These are phyloP conservation scores for Dolichoris vasculosae DNA, from an alignment of 1,140 invertebrate genomes.

Conservation along the genomic window DNA sequence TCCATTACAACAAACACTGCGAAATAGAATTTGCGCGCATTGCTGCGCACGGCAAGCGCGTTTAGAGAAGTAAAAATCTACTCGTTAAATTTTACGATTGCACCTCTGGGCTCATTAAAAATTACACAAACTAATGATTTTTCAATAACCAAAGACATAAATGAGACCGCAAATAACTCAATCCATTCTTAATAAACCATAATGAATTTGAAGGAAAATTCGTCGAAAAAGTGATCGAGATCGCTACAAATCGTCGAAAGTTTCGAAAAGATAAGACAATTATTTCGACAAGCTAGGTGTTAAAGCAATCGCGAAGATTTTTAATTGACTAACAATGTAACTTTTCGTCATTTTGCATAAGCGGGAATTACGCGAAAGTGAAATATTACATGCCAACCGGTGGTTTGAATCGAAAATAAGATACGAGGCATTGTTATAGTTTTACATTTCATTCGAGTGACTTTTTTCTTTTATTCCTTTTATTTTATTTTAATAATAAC, in stretches of 20 bases:
- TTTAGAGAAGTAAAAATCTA: slow-evolving; percentile 28
- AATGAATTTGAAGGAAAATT: neutral
- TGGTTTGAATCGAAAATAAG: neutral
- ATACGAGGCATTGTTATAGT: neutral
- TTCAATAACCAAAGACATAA: neutral
- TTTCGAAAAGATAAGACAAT: neutral
- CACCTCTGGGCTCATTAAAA: slow-evolving; percentile 36
- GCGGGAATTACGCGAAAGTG: neutral
- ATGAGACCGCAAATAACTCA: neutral
- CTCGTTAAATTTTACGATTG: slow-evolving; percentile 45
- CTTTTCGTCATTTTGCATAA: neutral
- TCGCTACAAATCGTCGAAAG: neutral
- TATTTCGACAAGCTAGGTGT: neutral
- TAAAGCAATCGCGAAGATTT: neutral
- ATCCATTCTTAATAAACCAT: neutral
- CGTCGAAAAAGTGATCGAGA: neutral
- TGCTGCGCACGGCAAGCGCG: slow-evolving; percentile 19
- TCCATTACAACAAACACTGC: slow-evolving; percentile 43
- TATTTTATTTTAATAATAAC: neutral
- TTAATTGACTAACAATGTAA: neutral
- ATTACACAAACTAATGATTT: slow-evolving; percentile 48
- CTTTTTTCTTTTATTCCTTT: no score
- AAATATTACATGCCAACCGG: neutral
- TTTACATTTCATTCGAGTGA: neutral
- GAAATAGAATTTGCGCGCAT: slow-evolving; percentile 47